These are phyloP conservation scores for Anarrhichthys ocellatus DNA, from an alignment of 2,113 vertebrate species.

Conservation along the genomic window DNA sequence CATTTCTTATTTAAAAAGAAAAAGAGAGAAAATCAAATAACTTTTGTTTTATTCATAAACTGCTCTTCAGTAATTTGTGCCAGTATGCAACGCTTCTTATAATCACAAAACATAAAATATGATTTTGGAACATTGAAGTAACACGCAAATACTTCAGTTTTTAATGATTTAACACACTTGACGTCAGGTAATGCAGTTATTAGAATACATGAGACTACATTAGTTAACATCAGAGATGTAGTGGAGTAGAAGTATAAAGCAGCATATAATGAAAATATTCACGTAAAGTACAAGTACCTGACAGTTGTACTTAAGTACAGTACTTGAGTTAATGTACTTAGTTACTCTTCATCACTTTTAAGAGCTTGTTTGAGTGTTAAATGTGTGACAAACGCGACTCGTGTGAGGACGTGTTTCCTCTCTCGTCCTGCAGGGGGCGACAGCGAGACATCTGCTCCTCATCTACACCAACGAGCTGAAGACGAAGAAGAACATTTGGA, in stretches of 20 bases:
- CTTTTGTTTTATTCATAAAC: no score
- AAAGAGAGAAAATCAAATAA: no score
- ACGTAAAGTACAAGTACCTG: not conserved
- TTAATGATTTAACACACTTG: no score
- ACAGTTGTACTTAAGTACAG: not conserved
- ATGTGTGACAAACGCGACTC: not conserved
- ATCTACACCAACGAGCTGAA: accelerated
- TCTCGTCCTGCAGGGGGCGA: constrained; percentile 17
- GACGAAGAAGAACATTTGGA: not conserved
- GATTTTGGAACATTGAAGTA: no score
- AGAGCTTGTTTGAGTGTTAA: not conserved
- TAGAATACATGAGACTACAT: no score
- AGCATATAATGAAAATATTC: no score
- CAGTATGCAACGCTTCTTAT: no score
- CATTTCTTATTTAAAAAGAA: no score
- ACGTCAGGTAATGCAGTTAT: no score
- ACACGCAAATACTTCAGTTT: no score
- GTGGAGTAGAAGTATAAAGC: not conserved
- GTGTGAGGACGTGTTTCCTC: not conserved
- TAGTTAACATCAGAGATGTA: not conserved
- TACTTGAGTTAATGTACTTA: not conserved
- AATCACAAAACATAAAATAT: no score
- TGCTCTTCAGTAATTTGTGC: no score
- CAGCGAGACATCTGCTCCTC: accelerated
- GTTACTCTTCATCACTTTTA: not conserved